These are phyloP conservation scores for Tiliacea citrago DNA, from an alignment of 2,888 invertebrate genomes.

Conservation along the genomic window DNA sequence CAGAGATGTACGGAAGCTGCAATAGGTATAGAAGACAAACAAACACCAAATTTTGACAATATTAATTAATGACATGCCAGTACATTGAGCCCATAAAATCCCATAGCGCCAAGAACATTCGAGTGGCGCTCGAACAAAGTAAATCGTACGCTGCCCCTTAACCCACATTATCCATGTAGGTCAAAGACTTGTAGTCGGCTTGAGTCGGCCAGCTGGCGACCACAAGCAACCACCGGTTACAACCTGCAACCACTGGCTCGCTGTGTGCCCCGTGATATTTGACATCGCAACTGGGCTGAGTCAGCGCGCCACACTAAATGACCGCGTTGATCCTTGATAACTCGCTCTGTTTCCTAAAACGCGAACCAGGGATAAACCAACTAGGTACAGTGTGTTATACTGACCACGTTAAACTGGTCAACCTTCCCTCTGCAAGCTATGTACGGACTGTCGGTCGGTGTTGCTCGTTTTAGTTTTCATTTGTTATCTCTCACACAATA, in stretches of 20 bases:
- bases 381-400: neutral
- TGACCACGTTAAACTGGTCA: slow-evolving; percentile 3
- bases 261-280: slow-evolving; percentile 5
- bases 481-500: slow-evolving; percentile 17
- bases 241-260: neutral
- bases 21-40: slow-evolving; percentile 5
- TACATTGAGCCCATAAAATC: neutral
- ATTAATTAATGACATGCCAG: slow-evolving; percentile 11
- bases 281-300: neutral
- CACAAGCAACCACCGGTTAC: neutral
- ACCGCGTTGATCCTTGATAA: neutral
- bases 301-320: neutral
- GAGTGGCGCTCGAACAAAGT: slow-evolving; percentile 7
- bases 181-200: slow-evolving; percentile 17
- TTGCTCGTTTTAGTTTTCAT: slow-evolving; percentile 19
- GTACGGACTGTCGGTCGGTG: neutral
- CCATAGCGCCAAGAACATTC: slow-evolving; percentile 29
- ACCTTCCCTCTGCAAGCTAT: neutral
- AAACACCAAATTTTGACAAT: neutral
- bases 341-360: neutral
- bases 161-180: slow-evolving; percentile 49
- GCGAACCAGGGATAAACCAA: neutral
- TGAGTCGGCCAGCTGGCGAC: neutral
- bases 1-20: neutral
- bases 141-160: slow-evolving; percentile 27